Conservation (phyloP, 2,888 invertebrate genomes). For the Synanthedon tipuliformis region DNA sequence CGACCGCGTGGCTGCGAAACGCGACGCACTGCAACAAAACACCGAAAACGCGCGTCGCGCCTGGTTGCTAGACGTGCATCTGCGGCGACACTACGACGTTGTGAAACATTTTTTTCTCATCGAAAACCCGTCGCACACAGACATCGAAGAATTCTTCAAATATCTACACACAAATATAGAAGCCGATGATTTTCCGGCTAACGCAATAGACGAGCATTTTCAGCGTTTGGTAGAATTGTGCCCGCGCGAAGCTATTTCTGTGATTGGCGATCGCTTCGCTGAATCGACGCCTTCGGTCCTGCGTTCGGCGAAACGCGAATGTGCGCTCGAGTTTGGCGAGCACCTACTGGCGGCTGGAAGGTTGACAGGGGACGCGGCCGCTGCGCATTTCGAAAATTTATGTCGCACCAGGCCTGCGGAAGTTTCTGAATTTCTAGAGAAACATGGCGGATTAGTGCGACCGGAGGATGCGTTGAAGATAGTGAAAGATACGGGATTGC, state of each 20-base stretch:
- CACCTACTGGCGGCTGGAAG: conserved; percentile 23
- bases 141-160: conserved; percentile 49
- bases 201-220: conserved; percentile 22
- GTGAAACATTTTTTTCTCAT: conserved; percentile 39
- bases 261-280: conserved; percentile 28
- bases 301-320: conserved; percentile 14
- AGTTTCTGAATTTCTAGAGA: conserved; percentile 34
- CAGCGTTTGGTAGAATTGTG: conserved; percentile 29
- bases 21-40: conserved; percentile 1
- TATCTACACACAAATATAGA: conserved; percentile 30
- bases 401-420: conserved; percentile 28
- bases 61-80: conserved; percentile 35
- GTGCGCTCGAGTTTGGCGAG: conserved; percentile 33
- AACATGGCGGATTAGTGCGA: conserved; percentile 38
- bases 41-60: conserved; percentile 31
- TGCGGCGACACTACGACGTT: conserved; percentile 25
- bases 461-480: conserved; percentile 50
- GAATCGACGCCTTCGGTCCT: conserved; percentile 21
- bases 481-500: conserved; percentile 32
- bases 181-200: conserved; percentile 15
- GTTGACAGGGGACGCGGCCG: conserved; percentile 10
- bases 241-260: conserved; percentile 38
- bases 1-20: conserved; percentile 4
- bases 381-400: conserved; percentile 12
- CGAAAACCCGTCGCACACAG: conserved; percentile 27